Evolutionary conservation across 2,888 invertebrate species (phyloP).

Genomic region (Mactromeris polynyma): DNA sequence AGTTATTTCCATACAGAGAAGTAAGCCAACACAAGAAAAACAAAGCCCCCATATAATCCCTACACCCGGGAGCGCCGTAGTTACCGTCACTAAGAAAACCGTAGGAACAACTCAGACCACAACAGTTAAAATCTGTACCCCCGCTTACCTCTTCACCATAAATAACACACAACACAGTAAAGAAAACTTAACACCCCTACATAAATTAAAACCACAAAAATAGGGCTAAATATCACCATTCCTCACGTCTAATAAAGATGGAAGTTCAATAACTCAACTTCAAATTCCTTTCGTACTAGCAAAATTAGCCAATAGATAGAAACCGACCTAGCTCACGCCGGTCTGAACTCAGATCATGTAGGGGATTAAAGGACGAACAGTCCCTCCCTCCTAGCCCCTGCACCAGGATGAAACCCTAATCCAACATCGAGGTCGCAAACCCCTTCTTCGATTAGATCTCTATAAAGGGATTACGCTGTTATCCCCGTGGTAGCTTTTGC

Average conservation of each 20-base stretch:
- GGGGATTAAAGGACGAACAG: conserved; percentile 93
- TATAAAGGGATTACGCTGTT: conserved; percentile 94
- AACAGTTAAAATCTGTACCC: neutral
- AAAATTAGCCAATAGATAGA: conserved; percentile 90
- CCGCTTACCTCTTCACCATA: conserved; percentile 11
- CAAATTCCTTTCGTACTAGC: conserved; percentile 93
- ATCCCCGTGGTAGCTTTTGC: conserved; percentile 94
- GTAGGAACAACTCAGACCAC: neutral
- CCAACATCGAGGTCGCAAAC: conserved; percentile 96
- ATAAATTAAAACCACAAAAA: neutral
- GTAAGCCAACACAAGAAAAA: neutral
- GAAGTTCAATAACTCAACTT: neutral
- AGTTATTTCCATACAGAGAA: neutral
- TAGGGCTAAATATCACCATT: neutral
- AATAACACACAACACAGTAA: neutral
- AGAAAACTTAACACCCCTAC: neutral
- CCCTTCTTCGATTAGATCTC: conserved; percentile 92
- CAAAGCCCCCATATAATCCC: neutral
- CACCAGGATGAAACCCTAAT: conserved; percentile 92
- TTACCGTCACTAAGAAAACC: neutral
- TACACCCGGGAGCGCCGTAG: neutral
- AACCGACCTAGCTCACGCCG: conserved; percentile 95
- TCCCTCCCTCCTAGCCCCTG: conserved; percentile 89
- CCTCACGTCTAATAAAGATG: neutral
- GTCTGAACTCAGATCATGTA: conserved; percentile 96